A percentile compares a stretch with the other conserved stretches of the same genome.
phyloP scores from a whole-genome alignment of 2,797 vertebrate genomes.

The Brotula barbata region DNA sequence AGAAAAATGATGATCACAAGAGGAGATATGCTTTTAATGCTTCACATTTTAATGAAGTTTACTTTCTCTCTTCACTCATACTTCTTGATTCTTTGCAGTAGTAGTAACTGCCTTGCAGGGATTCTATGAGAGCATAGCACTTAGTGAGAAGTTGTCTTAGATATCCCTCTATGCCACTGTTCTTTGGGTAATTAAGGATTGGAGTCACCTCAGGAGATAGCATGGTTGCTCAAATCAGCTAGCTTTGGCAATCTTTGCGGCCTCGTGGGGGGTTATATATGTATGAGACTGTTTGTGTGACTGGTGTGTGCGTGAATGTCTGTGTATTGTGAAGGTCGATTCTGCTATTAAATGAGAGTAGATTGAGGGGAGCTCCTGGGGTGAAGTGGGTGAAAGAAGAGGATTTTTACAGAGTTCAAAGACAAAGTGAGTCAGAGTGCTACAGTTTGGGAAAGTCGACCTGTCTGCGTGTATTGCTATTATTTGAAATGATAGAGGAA shows the following conservation, averaged over 20 bases:
- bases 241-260: slow-evolving; percentile 42
- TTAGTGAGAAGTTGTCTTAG: slow-evolving; percentile 48
- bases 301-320: slow-evolving; percentile 9
- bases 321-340: slow-evolving; percentile 12
- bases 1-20: slow-evolving; percentile 52
- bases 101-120: slow-evolving; percentile 58
- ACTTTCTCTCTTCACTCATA: slow-evolving; percentile 51
- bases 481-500: slow-evolving; percentile 32
- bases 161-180: slow-evolving; percentile 57
- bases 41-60: slow-evolving; percentile 62
- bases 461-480: slow-evolving; percentile 40
- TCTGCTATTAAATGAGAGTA: slow-evolving; percentile 29
- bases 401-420: slow-evolving; percentile 47
- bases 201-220: slow-evolving; percentile 62
- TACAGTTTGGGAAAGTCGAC: slow-evolving; percentile 38
- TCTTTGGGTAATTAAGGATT: slow-evolving; percentile 65
- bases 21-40: slow-evolving; percentile 54
- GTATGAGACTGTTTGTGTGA: slow-evolving; percentile 17
- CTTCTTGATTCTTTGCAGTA: slow-evolving; percentile 49
- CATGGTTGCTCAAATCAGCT: slow-evolving; percentile 48
- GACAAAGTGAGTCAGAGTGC: slow-evolving; percentile 18
- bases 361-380: slow-evolving; percentile 42
- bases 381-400: slow-evolving; percentile 42
- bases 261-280: slow-evolving; percentile 38
- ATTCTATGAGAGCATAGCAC: slow-evolving; percentile 33